Evolutionary conservation across 2,888 invertebrate species (phyloP).

Genomic region (Phlogophora meticulosa): DNA sequence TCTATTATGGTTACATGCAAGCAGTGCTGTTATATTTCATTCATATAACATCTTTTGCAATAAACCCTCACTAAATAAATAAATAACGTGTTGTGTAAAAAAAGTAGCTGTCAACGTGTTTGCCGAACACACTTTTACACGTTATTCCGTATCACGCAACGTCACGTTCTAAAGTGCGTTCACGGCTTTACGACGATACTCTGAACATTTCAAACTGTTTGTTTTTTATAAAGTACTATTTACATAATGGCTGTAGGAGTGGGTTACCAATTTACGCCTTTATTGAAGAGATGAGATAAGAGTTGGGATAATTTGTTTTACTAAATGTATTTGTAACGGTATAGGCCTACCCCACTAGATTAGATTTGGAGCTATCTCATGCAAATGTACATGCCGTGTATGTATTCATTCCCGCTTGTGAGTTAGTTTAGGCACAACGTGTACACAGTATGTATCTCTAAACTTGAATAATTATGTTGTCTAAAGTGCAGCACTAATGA

Average conservation of each 20-base stretch:
- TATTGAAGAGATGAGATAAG: conserved; percentile 32
- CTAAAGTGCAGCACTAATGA: not conserved
- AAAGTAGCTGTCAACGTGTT: not conserved
- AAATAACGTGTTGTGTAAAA: not conserved
- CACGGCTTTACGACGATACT: conserved; percentile 51
- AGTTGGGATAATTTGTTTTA: conserved; percentile 46
- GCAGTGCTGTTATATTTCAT: not conserved
- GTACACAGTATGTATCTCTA: not conserved
- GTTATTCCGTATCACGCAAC: not conserved
- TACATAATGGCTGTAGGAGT: conserved; percentile 33
- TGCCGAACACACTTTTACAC: not conserved
- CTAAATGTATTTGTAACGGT: conserved; percentile 30
- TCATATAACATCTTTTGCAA: not conserved
- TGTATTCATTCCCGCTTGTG: conserved; percentile 19
- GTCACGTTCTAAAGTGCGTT: conserved; percentile 7
- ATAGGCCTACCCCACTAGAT: conserved; percentile 29
- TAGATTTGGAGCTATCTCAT: conserved; percentile 37
- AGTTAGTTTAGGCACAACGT: conserved; percentile 5
- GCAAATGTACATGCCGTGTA: conserved; percentile 20
- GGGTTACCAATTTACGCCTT: conserved; percentile 49
- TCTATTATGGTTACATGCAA: not conserved
- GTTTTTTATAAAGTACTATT: conserved; percentile 50
- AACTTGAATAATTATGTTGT: not conserved
- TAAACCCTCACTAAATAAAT: not conserved
- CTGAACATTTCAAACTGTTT: conserved; percentile 50